Evolutionary conservation across 2,797 vertebrate species (phyloP).

Genomic region (Parauchenoglanis punctatus): DNA sequence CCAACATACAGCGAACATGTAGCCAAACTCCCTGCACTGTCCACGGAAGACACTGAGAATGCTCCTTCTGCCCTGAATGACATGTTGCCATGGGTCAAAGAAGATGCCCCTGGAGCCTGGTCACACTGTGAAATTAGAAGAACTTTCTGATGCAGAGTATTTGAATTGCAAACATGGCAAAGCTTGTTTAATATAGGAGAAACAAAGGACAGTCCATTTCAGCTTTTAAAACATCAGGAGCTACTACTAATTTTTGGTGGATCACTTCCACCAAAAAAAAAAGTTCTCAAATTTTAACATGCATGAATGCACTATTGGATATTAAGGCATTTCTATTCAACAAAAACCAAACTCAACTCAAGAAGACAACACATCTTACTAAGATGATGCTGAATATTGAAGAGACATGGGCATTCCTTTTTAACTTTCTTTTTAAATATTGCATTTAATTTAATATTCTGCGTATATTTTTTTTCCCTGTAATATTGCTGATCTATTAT

Average conservation of each 20-base stretch:
- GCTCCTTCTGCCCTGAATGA: slow-evolving; percentile 62
- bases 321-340: background rate
- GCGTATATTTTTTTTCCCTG: background rate
- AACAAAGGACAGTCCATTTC: background rate
- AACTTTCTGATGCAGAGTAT: slow-evolving; percentile 74
- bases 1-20: slow-evolving; percentile 79
- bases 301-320: background rate
- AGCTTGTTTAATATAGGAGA: background rate
- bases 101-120: slow-evolving; percentile 81
- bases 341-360: background rate
- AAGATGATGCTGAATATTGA: background rate
- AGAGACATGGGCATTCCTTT: background rate
- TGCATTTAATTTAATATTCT: slow-evolving; percentile 2
- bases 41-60: slow-evolving; percentile 67
- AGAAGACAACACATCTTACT: background rate
- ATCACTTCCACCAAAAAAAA: background rate
- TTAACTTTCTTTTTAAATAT: background rate
- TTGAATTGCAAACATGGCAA: slow-evolving; percentile 51
- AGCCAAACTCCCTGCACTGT: slow-evolving; percentile 76
- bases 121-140: slow-evolving; percentile 84
- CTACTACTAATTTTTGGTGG: background rate
- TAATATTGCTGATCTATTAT: background rate
- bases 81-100: slow-evolving; percentile 81
- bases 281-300: background rate
- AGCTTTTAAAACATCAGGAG: background rate